Evolutionary conservation across 2,113 vertebrate species (phyloP).

Genomic region (Ovis aries): DNA sequence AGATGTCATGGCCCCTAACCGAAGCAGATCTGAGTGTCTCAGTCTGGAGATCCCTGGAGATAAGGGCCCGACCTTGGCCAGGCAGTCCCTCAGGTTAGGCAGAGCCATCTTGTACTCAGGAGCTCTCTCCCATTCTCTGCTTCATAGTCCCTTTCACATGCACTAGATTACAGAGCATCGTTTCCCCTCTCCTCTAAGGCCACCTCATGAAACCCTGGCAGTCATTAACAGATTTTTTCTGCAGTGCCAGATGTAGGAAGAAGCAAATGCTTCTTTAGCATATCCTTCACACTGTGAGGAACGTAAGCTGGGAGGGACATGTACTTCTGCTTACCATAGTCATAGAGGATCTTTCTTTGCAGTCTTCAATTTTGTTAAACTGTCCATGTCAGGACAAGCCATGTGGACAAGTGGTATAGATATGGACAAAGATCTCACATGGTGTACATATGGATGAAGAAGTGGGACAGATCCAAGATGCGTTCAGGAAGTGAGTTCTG

Average conservation of each 20-base stretch:
- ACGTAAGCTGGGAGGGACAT: neutral
- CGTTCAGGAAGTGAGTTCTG: neutral
- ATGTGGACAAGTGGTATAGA: neutral
- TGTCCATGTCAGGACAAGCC: neutral
- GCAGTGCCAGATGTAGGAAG: neutral
- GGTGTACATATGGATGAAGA: neutral
- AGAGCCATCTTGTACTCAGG: neutral
- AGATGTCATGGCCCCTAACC: neutral
- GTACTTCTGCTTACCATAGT: neutral
- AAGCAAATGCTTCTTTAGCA: neutral
- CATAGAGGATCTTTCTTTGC: neutral
- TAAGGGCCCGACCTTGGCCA: neutral
- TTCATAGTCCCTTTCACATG: neutral
- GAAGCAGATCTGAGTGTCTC: neutral
- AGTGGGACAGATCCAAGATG: neutral
- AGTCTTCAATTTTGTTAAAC: neutral
- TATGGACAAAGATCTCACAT: neutral
- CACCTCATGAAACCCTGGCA: neutral
- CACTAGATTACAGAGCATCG: neutral
- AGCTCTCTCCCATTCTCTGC: neutral
- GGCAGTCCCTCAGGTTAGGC: neutral
- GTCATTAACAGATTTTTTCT: neutral
- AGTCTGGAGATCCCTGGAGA: neutral
- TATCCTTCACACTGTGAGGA: neutral
- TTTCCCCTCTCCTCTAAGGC: neutral